These are phyloP conservation scores for Odontothrips loti DNA, from an alignment of 2,888 invertebrate genomes.

Conservation along the genomic window DNA sequence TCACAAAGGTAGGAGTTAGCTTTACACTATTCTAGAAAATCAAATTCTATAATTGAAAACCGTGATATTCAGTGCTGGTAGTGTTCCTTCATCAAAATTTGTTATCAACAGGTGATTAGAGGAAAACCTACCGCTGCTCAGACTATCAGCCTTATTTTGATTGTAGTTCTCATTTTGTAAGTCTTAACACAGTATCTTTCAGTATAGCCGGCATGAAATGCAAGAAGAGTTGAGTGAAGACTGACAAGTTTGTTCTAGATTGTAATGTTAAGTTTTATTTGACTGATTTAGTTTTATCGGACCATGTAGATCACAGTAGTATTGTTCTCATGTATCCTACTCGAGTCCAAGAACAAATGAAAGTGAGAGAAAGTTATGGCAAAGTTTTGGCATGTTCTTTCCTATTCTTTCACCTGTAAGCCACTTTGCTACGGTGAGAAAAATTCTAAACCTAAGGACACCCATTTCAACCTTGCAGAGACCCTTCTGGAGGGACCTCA, in stretches of 20 bases:
- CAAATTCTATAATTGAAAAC: too few relatives aligned
- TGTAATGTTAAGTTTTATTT: conserved; percentile 13
- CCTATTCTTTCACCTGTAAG: too few relatives aligned
- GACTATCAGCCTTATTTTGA: neutral
- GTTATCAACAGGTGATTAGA: too few relatives aligned
- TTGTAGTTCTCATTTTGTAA: neutral
- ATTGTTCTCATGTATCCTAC: neutral
- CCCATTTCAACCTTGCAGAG: too few relatives aligned
- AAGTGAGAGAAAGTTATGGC: too few relatives aligned
- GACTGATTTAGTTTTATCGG: conserved; percentile 15
- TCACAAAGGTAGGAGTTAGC: neutral
- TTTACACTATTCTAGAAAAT: neutral
- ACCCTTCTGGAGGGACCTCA: too few relatives aligned
- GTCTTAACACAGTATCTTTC: neutral
- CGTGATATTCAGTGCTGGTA: too few relatives aligned
- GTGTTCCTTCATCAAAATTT: too few relatives aligned
- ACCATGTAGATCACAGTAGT: neutral
- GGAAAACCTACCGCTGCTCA: too few relatives aligned
- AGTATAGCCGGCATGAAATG: neutral
- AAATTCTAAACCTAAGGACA: too few relatives aligned
- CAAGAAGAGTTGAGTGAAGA: neutral
- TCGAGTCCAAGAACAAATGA: neutral
- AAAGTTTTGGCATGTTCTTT: too few relatives aligned
- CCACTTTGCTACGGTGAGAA: too few relatives aligned
- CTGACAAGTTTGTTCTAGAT: conserved; percentile 8